Evolutionary conservation across 2,797 vertebrate genomes (phyloP), one percentile per base, ranked within the genome.

Genomic region (Myiothlypis chrysogaster): DNA sequence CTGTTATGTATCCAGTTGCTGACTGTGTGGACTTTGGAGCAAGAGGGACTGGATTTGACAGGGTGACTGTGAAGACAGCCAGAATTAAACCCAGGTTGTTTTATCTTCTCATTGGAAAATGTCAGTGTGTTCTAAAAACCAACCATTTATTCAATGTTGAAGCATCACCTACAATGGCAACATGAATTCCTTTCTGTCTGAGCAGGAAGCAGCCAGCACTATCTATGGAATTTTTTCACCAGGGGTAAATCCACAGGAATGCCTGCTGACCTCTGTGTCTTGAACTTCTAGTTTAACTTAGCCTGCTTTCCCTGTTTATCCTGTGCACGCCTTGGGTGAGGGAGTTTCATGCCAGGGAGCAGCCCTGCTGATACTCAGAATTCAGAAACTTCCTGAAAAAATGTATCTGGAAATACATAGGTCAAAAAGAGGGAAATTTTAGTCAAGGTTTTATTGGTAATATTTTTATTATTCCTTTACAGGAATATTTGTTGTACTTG

Each of bases 391-490:
- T 59, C 25, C 41, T 46, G 57, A 77, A 83, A 76, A 75, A 47
- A 44, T 0, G 4, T 21, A 4, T 12, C 37, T 47, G 22, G 37
- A 50, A 59, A 52, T 14, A 4, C 1, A 0, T 22, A 27, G 34
- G 32, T 85, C 60, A 70, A 39, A 76, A 82, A 69, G 46, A 73
- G 19, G 34, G 39, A 43, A 7, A 47, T 39, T 65, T 66, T 69
- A 52, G 13, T 52, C 3, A 5, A 50, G n/a, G 24, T 79, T 88
- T 59, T 65, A 18, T 46, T 77, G 22, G 20, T 56, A 24, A 3
- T 16, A n/a, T 61, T 70, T 80, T 35, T 22, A 8, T 37, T 75
- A 17, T 43, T 47, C 63, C 37, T 92, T 71, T 43, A 49, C 14
- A 41, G 37, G 39, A 57, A 49, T 75, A 7, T 14, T 12, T 55